These are phyloP conservation scores for Choreutis nemorana DNA, from an alignment of 2,888 invertebrate genomes.

Conservation along the genomic window DNA sequence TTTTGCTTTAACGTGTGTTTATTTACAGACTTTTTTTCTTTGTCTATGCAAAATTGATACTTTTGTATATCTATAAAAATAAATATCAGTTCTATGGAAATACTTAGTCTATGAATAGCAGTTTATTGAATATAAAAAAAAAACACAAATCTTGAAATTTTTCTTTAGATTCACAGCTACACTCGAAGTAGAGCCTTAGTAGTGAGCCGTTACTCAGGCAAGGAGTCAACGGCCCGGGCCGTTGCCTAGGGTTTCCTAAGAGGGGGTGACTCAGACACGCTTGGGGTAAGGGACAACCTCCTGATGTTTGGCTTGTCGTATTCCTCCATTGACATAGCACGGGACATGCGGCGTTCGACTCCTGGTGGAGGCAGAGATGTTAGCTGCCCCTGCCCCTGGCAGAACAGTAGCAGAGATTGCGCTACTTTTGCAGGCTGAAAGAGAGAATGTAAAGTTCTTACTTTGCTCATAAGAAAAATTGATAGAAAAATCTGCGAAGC, in stretches of 20 bases:
- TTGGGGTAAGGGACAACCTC: constrained; percentile 71
- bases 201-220: constrained; percentile 18
- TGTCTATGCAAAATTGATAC: too few relatives aligned
- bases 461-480: too few relatives aligned
- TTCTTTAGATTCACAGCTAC: too few relatives aligned
- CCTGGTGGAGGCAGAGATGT: constrained; percentile 85
- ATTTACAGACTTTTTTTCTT: too few relatives aligned
- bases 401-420: constrained; percentile 85
- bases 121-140: too few relatives aligned
- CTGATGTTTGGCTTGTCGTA: constrained; percentile 83
- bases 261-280: constrained; percentile 39
- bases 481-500: too few relatives aligned
- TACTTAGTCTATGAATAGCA: too few relatives aligned
- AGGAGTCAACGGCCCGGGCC: constrained; percentile 16
- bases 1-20: too few relatives aligned
- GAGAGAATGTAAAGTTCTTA: constrained; percentile 6
- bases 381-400: constrained; percentile 85
- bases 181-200: not conserved
- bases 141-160: too few relatives aligned
- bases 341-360: constrained; percentile 74
- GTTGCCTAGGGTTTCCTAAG: constrained; percentile 36
- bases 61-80: too few relatives aligned
- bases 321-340: constrained; percentile 83
- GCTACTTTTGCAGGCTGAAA: constrained; percentile 85
- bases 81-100: too few relatives aligned